Conservation (phyloP, 2,888 invertebrate species). For the Acrobasis suavella region DNA sequence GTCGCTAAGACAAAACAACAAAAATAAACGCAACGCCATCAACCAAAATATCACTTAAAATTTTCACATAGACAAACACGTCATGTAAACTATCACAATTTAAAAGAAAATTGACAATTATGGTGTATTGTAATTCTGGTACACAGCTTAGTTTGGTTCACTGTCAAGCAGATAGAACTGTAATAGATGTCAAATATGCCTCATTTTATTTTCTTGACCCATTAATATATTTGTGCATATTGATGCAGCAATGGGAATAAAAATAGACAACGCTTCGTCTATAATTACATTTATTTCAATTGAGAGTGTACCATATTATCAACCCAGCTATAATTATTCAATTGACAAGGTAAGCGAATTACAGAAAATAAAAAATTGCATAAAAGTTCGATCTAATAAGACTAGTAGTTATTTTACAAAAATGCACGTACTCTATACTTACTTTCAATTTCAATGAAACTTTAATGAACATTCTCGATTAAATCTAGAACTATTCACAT, state of each 20-base stretch:
- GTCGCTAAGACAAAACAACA: conserved; percentile 69
- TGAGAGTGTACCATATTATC: too few species aligned
- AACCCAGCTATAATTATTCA: conserved; percentile 27
- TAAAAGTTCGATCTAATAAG: conserved; percentile 7
- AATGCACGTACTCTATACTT: conserved; percentile 11
- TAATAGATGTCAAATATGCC: too few species aligned
- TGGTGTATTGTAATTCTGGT: conserved; percentile 26
- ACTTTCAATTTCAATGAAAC: conserved; percentile 12
- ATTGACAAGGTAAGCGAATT: conserved; percentile 24
- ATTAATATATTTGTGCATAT: too few species aligned
- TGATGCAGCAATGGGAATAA: too few species aligned
- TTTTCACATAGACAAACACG: conserved; percentile 46
- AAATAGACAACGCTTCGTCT: too few species aligned
- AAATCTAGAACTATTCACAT: conserved; percentile 18
- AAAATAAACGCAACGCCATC: conserved; percentile 69
- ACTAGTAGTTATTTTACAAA: conserved; percentile 24
- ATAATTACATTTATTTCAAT: too few species aligned
- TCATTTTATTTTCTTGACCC: too few species aligned
- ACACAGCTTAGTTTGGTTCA: too few species aligned
- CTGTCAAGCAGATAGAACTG: too few species aligned
- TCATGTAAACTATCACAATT: conserved; percentile 68
- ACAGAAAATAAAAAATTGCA: background rate
- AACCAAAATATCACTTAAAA: conserved; percentile 74
- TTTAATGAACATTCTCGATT: conserved; percentile 8
- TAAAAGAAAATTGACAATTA: conserved; percentile 62